phyloP scores from a whole-genome alignment of 2,113 vertebrate species.

The Martes martes region DNA sequence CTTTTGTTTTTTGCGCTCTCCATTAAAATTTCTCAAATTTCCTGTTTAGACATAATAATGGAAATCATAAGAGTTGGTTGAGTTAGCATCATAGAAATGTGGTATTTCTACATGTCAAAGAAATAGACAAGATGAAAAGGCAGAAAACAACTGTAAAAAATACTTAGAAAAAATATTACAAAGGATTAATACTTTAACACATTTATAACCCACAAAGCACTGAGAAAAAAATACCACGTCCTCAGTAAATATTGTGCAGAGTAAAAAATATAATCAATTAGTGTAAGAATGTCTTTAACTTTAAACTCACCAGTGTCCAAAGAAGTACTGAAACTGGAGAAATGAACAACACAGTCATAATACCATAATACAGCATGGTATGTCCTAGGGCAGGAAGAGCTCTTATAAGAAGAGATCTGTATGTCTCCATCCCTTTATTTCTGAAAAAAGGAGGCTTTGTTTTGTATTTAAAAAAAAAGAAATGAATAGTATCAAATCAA shows the following conservation, averaged over 20 bases:
- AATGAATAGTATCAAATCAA: background rate
- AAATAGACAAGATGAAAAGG: background rate
- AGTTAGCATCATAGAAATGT: background rate
- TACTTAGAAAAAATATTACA: background rate
- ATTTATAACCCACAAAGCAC: background rate
- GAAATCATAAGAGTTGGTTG: background rate
- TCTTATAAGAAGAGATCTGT: background rate
- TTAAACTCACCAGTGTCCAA: background rate
- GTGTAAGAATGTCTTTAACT: background rate
- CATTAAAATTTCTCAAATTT: background rate
- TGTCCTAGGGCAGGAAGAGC: background rate
- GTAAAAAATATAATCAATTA: background rate
- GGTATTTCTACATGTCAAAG: background rate
- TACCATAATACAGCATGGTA: background rate
- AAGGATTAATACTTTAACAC: background rate
- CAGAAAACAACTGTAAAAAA: background rate
- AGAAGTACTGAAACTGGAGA: background rate
- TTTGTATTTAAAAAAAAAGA: background rate
- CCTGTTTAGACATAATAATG: background rate
- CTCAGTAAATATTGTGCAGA: background rate
- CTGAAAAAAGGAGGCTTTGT: background rate
- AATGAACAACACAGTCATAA: background rate
- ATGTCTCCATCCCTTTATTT: background rate
- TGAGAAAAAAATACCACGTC: background rate
- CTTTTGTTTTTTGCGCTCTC: background rate